Evolutionary conservation across 2,113 vertebrate species (phyloP), one percentile per base, ranked within the genome.

Genomic region (Mobula birostris): DNA sequence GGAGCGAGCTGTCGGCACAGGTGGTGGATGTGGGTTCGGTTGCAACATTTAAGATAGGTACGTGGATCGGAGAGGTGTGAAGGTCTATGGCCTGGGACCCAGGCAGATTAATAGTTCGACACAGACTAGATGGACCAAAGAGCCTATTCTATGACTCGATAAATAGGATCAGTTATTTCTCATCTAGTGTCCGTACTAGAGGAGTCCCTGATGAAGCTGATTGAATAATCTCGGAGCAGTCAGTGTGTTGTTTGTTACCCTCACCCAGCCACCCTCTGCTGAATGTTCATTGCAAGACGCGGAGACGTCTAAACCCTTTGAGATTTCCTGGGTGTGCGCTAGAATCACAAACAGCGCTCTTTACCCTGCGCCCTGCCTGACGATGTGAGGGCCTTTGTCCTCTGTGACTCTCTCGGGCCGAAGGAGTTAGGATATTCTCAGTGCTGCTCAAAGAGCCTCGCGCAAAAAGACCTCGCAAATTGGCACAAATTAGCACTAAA

Each of bases 401-500:
- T 66, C n/a, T 90, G 58, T 63, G 5, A 90, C 5, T 2, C 29
- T 88, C 14, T 29, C 40, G 29, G 15, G 2, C 21, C 40, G 15
- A 90, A 66, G 12, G 63, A 88, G 61, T 15, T 87, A 6, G 83
- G 58, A 32, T 19, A 90, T 68, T 90, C 66, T 90, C 29, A 88
- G 19, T 88, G n/a, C 61, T 90, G 85, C 83, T 63, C 5, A 58
- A 56, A 56, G 36, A 48, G 48, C 36, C 48, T 36, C 82, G 12
- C 63, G 15, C 27, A 63, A 63, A 88, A 87, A n/a, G 83, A 90
- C 85, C 29, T 66, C 58, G 63, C 85, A 88, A 88, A 66, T 66
- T 66, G 85, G 85, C 85, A 90, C 85, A 66, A 32, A 32, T 90
- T 90, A 66, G 61, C n/a, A 68, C n/a, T 90, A 68, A 90, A 90